Base-by-base conservation (phyloP, 2,888 invertebrate species). In the Leucania comma region DNA sequence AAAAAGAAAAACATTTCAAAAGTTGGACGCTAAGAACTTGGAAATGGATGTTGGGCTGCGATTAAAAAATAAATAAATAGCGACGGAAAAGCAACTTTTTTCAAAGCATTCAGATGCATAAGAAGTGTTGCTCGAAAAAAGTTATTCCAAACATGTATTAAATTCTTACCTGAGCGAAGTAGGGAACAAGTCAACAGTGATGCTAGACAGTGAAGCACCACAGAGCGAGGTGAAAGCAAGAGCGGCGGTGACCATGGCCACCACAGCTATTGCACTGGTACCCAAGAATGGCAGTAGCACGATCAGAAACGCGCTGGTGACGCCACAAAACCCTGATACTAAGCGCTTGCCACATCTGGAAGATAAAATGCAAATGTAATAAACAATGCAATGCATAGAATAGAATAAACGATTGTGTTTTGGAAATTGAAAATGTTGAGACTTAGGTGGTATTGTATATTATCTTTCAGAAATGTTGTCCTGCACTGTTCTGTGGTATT, bases 121-220 rank as follows among this genome's bases (percentile, higher is more conserved):
- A 35, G 9, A 6, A 35, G 35, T 35, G 35, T 38, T 14, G 14
- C 14, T 14, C 4, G 1, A 20, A n/a, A 22, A 22, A 51, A 12
- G 8, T 54, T 9, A 56, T 1, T 32, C 5, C 22, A 35, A 8
- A 17, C 22, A 14, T 32, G 42, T 1, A 35, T 12, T n/a, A 1
- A 29, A 48, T 22, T 3, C 10, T 51, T 86, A 97, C 97, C 97
- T 96, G 22, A 97, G 90, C 1, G 96, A 96, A 0, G 97, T 97
- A 0, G 97, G 97, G 78, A 97, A 97, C 54, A 97, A 87, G 70
- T 97, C 97, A 0, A 97, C 97, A 71, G 97, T 92, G 83, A 97
- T 94, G 89, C 97, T 96, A 78, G 97, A 90, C 75, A 97, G 88
- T 69, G 97, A 90, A 85, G 97, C 97, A 77, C 96, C 89, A 80